phyloP scores from a whole-genome alignment of 2,797 vertebrate genomes.

The Microctenopoma stevenorrisi region DNA sequence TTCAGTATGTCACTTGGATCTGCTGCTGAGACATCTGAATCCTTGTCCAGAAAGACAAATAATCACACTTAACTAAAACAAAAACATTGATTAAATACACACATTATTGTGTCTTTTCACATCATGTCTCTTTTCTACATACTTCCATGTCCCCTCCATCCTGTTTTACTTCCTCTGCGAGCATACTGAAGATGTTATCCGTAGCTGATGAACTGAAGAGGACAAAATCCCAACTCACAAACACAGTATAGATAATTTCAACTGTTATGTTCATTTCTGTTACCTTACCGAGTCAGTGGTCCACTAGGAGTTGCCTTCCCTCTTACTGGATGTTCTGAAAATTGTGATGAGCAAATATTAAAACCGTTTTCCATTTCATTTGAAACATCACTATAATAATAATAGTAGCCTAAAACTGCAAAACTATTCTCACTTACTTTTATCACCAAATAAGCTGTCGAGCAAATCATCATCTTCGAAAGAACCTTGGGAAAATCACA shows the following conservation, averaged over 20 bases:
- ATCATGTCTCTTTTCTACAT: conserved; percentile 37
- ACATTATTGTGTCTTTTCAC: background rate
- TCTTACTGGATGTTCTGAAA: conserved; percentile 44
- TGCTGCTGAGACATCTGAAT: conserved; percentile 83
- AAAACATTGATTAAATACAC: background rate
- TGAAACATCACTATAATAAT: background rate
- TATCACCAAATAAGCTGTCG: conserved; percentile 83
- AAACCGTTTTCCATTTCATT: background rate
- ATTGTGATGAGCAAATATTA: conserved; percentile 6
- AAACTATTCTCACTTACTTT: conserved; percentile 51
- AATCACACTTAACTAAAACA: background rate
- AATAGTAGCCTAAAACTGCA: background rate
- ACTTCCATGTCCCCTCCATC: conserved; percentile 77
- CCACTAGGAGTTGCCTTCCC: conserved; percentile 28
- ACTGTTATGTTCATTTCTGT: background rate
- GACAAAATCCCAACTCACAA: background rate
- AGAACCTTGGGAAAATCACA: conserved; percentile 39
- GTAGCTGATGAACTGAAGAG: conserved; percentile 79
- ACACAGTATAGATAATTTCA: background rate
- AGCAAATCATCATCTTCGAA: conserved; percentile 76
- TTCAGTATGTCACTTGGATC: conserved; percentile 84
- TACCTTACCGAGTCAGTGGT: conserved; percentile 47
- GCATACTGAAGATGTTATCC: conserved; percentile 81
- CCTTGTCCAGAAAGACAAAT: conserved; percentile 66
- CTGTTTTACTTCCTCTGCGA: conserved; percentile 75